Evolutionary conservation across 2,113 vertebrate genomes (phyloP), one percentile per base, ranked within the genome.

Genomic region (Oncorhynchus masou): DNA sequence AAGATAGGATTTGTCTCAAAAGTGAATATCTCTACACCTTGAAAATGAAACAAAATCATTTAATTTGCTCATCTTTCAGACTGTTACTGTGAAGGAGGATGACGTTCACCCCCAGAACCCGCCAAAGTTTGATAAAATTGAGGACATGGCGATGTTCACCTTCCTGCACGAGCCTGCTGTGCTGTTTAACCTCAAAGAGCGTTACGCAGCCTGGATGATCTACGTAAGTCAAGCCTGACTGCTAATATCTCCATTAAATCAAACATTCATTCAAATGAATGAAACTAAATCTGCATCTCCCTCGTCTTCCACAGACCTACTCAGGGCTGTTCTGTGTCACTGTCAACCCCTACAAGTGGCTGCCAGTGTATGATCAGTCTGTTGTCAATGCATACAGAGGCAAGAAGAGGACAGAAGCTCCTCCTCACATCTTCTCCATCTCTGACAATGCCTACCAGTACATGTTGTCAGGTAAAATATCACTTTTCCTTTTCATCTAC

Each of bases 121-220:
- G 0, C 94, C 94, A 75, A 95, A 95, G 84, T 95, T 94, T 1
- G 89, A 92, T 91, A 93, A 92, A 88, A 94, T 93, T 1, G 94
- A 95, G 70, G 94, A 95, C 88, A 95, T 95, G 94, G 94, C 93
- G 66, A 95, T 95, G 94, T 86, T 95, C 83, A 95, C 94, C 0
- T 96, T 96, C 84, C 92, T 98, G 74, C 95, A 97, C 0, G 96
- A 98, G 72, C 95, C 96, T 0, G 96, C 96, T 0, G 94, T 97
- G 87, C 91, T 99, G 70, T 97, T 93, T 91, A 98, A 98, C 89
- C 96, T 98, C 88, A 97, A 98, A 92, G 96, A 97, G 70, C 94
- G 94, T 68, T 99, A 99, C 62, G 95, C 94, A 39, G 95, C 96
- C 80, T 99, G 96, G 96, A 97, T 99, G 97, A 98, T 99, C 88